Percentiles rank a stretch among this genome's conserved stretches.
These are phyloP conservation scores for Xanthia togata DNA, from an alignment of 2,888 invertebrate species.

Conservation along the genomic window DNA sequence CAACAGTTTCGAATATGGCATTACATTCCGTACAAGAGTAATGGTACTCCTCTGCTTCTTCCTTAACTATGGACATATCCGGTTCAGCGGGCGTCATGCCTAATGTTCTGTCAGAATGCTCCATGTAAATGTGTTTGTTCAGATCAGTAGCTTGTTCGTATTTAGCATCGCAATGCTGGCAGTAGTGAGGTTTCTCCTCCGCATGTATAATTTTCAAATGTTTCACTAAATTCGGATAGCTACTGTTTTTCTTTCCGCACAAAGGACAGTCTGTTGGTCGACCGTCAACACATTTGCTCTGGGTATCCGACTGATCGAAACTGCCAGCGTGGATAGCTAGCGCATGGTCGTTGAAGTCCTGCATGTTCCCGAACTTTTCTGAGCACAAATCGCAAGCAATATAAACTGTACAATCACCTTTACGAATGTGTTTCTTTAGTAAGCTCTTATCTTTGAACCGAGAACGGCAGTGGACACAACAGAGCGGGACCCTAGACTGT, in stretches of 20 bases:
- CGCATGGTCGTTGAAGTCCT: slow-evolving; percentile 88
- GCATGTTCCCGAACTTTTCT: slow-evolving; percentile 84
- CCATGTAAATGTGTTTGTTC: slow-evolving; percentile 90
- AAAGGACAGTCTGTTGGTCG: slow-evolving; percentile 89
- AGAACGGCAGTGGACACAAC: slow-evolving; percentile 86
- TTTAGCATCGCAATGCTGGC: slow-evolving; percentile 91
- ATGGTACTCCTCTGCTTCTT: slow-evolving; percentile 89
- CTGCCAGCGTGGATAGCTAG: slow-evolving; percentile 85
- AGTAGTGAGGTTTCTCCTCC: slow-evolving; percentile 89
- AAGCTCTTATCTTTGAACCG: slow-evolving; percentile 86
- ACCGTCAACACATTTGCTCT: slow-evolving; percentile 86
- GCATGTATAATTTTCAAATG: slow-evolving; percentile 89
- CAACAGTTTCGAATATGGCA: slow-evolving; percentile 89
- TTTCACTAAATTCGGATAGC: slow-evolving; percentile 90
- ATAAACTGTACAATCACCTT: slow-evolving; percentile 91
- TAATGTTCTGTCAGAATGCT: slow-evolving; percentile 88
- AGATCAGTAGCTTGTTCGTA: slow-evolving; percentile 90
- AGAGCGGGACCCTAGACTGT: slow-evolving; percentile 82
- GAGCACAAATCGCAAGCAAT: slow-evolving; percentile 89
- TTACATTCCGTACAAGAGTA: slow-evolving; percentile 92
- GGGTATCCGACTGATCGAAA: slow-evolving; percentile 83
- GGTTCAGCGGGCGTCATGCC: slow-evolving; percentile 77
- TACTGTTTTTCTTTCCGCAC: slow-evolving; percentile 90
- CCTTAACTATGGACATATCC: slow-evolving; percentile 87
- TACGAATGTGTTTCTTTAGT: slow-evolving; percentile 88